These are phyloP conservation scores for Sycophaga agraensis DNA, from an alignment of 1,140 invertebrate genomes.

Conservation along the genomic window DNA sequence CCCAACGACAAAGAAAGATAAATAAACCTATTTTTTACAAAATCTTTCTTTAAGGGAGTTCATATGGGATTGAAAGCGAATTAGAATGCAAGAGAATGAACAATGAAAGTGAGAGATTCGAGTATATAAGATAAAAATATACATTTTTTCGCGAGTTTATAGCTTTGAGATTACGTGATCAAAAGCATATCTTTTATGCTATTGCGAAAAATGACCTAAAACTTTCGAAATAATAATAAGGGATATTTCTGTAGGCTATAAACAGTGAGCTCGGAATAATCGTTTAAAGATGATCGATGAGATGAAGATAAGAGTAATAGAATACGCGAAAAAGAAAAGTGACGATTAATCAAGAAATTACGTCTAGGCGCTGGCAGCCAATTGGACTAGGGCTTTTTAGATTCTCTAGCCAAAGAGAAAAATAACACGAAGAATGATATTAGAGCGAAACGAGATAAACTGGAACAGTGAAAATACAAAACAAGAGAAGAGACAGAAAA, in stretches of 20 bases:
- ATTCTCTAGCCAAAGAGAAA: not conserved
- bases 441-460: too few relatives aligned
- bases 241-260: not conserved
- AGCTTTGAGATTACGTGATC: slow-evolving; percentile 20
- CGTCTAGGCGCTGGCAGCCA: slow-evolving; percentile 39
- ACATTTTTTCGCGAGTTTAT: slow-evolving; percentile 17
- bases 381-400: slow-evolving; percentile 23
- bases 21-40: slow-evolving; percentile 26
- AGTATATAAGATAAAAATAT: slow-evolving; percentile 10
- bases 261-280: not conserved
- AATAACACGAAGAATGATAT: not conserved
- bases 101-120: not conserved
- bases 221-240: not conserved
- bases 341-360: not conserved
- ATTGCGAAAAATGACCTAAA: not conserved
- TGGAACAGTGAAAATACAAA: not conserved
- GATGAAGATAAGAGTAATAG: not conserved
- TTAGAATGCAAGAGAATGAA: not conserved
- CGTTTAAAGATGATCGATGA: not conserved
- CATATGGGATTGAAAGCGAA: not conserved
- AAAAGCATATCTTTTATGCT: slow-evolving; percentile 10
- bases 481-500: not conserved
- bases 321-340: not conserved
- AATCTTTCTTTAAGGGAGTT: slow-evolving; percentile 22
- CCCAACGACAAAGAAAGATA: slow-evolving; percentile 14